Percentiles rank a stretch among this genome's conserved stretches.
Conservation (phyloP, 1,140 invertebrate species). For the Scylla paramamosain region DNA sequence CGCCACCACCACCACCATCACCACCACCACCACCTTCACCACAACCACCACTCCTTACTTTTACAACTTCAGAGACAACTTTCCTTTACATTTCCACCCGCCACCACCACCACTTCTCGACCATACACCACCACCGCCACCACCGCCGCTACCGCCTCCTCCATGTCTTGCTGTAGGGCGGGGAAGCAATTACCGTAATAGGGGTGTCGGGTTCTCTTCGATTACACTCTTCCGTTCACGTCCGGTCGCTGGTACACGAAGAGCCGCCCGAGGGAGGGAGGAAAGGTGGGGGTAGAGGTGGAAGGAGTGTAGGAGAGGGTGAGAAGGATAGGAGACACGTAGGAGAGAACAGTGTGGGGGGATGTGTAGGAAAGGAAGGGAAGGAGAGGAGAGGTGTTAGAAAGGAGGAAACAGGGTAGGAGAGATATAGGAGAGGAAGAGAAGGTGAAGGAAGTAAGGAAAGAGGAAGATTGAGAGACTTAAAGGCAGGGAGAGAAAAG, state of each 20-base stretch:
- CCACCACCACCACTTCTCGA: neutral
- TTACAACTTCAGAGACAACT: too few species aligned
- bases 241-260: neutral
- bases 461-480: neutral
- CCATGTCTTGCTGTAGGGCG: neutral
- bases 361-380: neutral
- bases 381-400: too few species aligned
- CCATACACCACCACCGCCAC: too few species aligned
- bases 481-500: neutral
- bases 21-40: neutral
- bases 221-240: slow-evolving; percentile 21
- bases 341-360: neutral
- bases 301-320: neutral
- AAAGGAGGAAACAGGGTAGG: too few species aligned
- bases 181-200: neutral
- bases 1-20: neutral
- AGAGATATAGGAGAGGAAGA: neutral
- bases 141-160: neutral
- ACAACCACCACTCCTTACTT: neutral
- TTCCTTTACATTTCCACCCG: neutral
- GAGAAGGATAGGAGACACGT: neutral
- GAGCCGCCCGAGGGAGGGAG: neutral
- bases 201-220: neutral
- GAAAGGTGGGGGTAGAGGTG: neutral
- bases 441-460: neutral